Evolutionary conservation across 2,113 vertebrate species (phyloP).

Genomic region (Sander lucioperca): DNA sequence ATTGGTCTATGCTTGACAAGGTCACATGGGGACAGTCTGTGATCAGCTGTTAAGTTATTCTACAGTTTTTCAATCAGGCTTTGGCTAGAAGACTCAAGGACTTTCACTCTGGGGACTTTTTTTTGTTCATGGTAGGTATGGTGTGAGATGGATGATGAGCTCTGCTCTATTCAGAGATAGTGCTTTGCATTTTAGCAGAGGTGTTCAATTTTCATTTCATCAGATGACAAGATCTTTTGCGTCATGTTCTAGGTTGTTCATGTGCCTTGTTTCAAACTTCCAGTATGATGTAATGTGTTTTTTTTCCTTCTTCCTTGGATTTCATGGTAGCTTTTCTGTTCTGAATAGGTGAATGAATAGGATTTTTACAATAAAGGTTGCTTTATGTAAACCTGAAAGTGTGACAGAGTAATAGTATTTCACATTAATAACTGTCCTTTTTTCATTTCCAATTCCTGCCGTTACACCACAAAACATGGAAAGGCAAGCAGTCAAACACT

Average conservation of each 20-base stretch:
- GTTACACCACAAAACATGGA: neutral
- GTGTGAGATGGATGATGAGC: neutral
- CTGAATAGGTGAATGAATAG: neutral
- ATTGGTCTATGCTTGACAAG: neutral
- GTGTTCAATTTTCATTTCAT: conserved; percentile 42
- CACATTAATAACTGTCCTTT: neutral
- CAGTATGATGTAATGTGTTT: neutral
- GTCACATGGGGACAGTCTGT: conserved; percentile 7
- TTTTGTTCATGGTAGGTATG: neutral
- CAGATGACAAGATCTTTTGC: conserved; percentile 8
- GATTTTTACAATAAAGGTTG: conserved; percentile 1
- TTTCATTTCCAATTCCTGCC: neutral
- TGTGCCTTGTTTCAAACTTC: conserved; percentile 18
- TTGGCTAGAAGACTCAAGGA: conserved; percentile 11
- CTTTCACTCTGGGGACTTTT: neutral
- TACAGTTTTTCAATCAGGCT: neutral
- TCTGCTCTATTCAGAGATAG: neutral
- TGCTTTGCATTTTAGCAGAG: conserved; percentile 7
- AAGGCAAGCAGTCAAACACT: neutral
- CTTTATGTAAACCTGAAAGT: neutral
- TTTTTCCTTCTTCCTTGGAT: neutral
- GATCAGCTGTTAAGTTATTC: conserved; percentile 25
- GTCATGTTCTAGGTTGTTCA: neutral
- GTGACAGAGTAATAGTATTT: neutral
- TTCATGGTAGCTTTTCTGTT: conserved; percentile 7